Conservation (phyloP, 2,888 invertebrate genomes). For the Phania funesta region DNA sequence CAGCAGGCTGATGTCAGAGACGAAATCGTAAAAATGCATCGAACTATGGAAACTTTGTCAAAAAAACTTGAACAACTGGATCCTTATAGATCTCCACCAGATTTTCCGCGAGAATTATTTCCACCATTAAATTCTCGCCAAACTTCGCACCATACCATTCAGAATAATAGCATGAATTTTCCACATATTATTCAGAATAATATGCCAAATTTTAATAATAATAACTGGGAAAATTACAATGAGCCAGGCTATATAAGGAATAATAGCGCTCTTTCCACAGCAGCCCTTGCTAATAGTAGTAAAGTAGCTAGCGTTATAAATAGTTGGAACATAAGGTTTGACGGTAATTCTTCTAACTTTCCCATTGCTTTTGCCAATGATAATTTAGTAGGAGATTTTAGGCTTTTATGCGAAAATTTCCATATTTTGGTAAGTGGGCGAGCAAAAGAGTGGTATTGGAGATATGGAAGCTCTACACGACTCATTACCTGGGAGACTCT, state of each 20-base stretch:
- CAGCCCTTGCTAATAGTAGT: slow-evolving; percentile 9
- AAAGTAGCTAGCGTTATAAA: slow-evolving; percentile 13
- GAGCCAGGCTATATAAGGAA: too few species aligned
- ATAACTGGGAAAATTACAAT: too few species aligned
- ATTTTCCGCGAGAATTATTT: too few species aligned
- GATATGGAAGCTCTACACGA: slow-evolving; percentile 8
- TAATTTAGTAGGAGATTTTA: neutral
- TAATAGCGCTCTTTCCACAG: neutral
- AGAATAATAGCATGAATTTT: too few species aligned
- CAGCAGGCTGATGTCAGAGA: neutral
- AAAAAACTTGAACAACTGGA: neutral
- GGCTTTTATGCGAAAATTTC: slow-evolving; percentile 16
- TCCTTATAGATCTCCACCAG: neutral
- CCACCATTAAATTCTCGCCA: too few species aligned
- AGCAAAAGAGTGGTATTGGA: slow-evolving; percentile 17
- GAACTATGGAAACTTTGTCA: neutral
- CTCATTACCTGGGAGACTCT: slow-evolving; percentile 3
- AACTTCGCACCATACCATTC: too few species aligned
- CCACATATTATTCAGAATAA: too few species aligned
- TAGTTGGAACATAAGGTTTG: slow-evolving; percentile 22
- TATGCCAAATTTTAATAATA: too few species aligned
- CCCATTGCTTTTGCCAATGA: neutral
- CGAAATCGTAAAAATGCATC: neutral
- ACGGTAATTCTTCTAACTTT: slow-evolving; percentile 5
- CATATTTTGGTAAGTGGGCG: slow-evolving; percentile 7